A percentile compares a stretch with the other conserved stretches of the same genome.
phyloP scores from a whole-genome alignment of 2,797 vertebrate species.

The Rhabdomys pumilio region DNA sequence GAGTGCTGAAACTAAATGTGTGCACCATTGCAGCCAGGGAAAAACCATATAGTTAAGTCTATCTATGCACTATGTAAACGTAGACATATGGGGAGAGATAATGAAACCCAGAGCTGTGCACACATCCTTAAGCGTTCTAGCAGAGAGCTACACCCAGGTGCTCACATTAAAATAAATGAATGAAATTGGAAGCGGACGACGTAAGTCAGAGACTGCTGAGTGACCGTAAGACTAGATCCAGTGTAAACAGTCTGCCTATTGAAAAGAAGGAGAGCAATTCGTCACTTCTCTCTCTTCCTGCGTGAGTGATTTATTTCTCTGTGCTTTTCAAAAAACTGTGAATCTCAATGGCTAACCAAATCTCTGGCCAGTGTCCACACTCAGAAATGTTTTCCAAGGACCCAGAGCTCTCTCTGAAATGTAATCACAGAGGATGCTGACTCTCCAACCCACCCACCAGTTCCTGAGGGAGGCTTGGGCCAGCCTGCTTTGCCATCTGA shows the following conservation, averaged over 20 bases:
- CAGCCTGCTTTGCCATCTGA: not conserved
- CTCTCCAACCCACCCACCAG: not conserved
- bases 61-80: not conserved
- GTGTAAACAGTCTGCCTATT: not conserved
- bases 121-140: not conserved
- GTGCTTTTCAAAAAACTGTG: constrained; percentile 48
- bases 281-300: not conserved
- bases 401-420: constrained; percentile 48
- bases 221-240: not conserved
- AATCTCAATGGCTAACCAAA: constrained; percentile 31
- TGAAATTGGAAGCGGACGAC: not conserved
- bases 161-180: constrained; percentile 49
- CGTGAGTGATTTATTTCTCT: constrained; percentile 49
- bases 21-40: no score
- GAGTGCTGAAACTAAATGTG: not conserved
- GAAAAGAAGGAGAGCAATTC: constrained; percentile 21
- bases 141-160: not conserved
- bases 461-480: not conserved
- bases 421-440: constrained; percentile 19
- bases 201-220: not conserved
- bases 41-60: not conserved
- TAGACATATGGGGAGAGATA: not conserved
- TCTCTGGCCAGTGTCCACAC: constrained; percentile 17
- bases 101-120: not conserved
- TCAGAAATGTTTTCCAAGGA: constrained; percentile 44